A percentile compares a stretch with the other conserved stretches of the same genome.
Conservation (phyloP, 1,140 invertebrate species). For the Monomorium pharaonis region DNA sequence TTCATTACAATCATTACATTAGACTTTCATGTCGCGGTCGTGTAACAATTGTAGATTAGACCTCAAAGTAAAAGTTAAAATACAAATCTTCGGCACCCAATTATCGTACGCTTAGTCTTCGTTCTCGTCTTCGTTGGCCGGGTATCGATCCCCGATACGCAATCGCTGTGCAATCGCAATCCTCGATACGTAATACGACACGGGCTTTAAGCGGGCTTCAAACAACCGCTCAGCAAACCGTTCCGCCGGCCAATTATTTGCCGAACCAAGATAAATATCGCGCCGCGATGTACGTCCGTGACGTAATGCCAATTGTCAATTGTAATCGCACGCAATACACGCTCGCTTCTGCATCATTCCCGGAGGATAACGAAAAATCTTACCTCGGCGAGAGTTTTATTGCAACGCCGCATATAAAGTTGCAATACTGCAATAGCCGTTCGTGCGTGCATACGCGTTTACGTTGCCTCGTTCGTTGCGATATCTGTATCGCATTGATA, state of each 20-base stretch:
- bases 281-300: slow-evolving; percentile 25
- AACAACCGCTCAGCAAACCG: slow-evolving; percentile 15
- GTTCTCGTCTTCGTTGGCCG: slow-evolving; percentile 30
- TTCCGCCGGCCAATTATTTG: slow-evolving; percentile 44
- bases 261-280: slow-evolving; percentile 49
- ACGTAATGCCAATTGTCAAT: slow-evolving; percentile 38
- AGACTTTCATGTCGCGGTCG: neutral
- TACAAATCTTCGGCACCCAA: slow-evolving; percentile 2
- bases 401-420: neutral
- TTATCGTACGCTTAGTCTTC: slow-evolving; percentile 24
- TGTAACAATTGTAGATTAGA: neutral
- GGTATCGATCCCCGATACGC: slow-evolving; percentile 47
- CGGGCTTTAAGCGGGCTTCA: slow-evolving; percentile 52
- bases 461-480: neutral
- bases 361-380: too few species aligned
- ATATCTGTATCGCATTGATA: slow-evolving; percentile 6
- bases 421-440: neutral
- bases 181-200: slow-evolving; percentile 47
- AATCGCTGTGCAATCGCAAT: slow-evolving; percentile 43
- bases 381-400: neutral
- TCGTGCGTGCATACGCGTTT: neutral
- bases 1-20: neutral
- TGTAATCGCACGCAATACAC: neutral
- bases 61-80: slow-evolving; percentile 13
- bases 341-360: neutral